Percentiles rank a stretch among this genome's conserved stretches.
phyloP scores from a whole-genome alignment of 2,888 invertebrate genomes.

The Pyrrhia umbra region DNA sequence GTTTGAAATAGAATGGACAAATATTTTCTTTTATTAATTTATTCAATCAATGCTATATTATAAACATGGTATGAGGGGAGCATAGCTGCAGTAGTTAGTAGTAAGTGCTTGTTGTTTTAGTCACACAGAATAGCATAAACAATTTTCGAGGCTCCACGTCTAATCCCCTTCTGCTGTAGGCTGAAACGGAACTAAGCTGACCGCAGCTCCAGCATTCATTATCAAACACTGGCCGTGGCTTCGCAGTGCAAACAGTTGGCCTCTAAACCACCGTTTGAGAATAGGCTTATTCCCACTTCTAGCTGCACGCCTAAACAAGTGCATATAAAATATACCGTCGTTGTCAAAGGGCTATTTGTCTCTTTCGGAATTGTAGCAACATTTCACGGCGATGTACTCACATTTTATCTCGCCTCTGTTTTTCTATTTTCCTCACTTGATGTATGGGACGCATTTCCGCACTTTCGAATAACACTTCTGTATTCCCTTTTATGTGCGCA shows the following conservation, averaged over 20 bases:
- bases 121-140: slow-evolving; percentile 30
- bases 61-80: not conserved
- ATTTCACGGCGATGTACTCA: slow-evolving; percentile 85
- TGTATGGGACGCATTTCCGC: slow-evolving; percentile 89
- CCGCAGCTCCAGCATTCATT: slow-evolving; percentile 48
- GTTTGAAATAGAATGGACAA: too few species aligned
- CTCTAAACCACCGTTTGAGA: slow-evolving; percentile 22
- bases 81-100: too few species aligned
- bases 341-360: slow-evolving; percentile 83
- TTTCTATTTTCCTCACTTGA: slow-evolving; percentile 88
- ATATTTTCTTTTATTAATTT: too few species aligned
- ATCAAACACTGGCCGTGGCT: slow-evolving; percentile 26
- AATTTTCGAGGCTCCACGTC: slow-evolving; percentile 33
- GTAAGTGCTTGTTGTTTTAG: slow-evolving; percentile 11
- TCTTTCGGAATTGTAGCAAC: slow-evolving; percentile 84
- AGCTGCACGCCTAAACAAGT: slow-evolving; percentile 55
- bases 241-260: slow-evolving; percentile 26
- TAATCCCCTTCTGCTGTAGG: slow-evolving; percentile 47
- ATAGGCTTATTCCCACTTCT: slow-evolving; percentile 16
- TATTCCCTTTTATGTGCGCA: slow-evolving; percentile 87
- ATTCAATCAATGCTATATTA: not conserved
- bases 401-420: slow-evolving; percentile 85
- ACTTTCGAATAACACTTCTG: slow-evolving; percentile 86
- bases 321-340: slow-evolving; percentile 77
- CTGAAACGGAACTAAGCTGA: slow-evolving; percentile 43